Evolutionary conservation across 2,113 vertebrate genomes (phyloP).

Genomic region (Chlorodrepanis virens): DNA sequence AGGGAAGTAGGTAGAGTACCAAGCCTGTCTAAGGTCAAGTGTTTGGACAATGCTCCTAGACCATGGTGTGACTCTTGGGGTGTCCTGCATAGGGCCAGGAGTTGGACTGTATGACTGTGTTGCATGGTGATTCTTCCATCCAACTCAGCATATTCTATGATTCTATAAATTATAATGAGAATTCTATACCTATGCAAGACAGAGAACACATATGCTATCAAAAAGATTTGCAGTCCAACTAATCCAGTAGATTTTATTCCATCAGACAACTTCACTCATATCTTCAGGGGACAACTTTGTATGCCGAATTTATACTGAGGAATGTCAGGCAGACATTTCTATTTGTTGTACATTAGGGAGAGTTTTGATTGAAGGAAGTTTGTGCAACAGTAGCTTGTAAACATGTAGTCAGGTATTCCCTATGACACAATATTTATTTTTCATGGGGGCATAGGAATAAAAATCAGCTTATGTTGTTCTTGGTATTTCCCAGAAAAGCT

Average conservation of each 20-base stretch:
- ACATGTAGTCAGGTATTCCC: not conserved
- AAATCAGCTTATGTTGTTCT: not conserved
- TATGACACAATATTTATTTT: not conserved
- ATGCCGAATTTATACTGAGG: not conserved
- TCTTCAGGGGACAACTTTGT: not conserved
- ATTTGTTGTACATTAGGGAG: not conserved
- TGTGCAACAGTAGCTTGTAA: slow-evolving; percentile 16
- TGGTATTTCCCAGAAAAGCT: not conserved
- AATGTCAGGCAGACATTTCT: not conserved
- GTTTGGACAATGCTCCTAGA: not conserved
- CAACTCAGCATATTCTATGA: not conserved
- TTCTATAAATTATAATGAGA: not conserved
- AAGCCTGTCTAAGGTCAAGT: not conserved
- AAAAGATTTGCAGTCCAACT: not conserved
- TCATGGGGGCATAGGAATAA: not conserved
- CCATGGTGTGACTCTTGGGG: not conserved
- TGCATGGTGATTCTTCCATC: not conserved
- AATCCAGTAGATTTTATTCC: not conserved
- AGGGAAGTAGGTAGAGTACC: not conserved
- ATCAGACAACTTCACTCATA: not conserved
- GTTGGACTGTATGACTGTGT: rapidly evolving
- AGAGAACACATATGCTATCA: not conserved
- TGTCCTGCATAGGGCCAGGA: no score
- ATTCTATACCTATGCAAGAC: not conserved
- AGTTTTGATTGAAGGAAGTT: slow-evolving; percentile 34